Evolutionary conservation across 2,888 invertebrate species (phyloP), one percentile per base, ranked within the genome.

Genomic region (Sialis lutaria): DNA sequence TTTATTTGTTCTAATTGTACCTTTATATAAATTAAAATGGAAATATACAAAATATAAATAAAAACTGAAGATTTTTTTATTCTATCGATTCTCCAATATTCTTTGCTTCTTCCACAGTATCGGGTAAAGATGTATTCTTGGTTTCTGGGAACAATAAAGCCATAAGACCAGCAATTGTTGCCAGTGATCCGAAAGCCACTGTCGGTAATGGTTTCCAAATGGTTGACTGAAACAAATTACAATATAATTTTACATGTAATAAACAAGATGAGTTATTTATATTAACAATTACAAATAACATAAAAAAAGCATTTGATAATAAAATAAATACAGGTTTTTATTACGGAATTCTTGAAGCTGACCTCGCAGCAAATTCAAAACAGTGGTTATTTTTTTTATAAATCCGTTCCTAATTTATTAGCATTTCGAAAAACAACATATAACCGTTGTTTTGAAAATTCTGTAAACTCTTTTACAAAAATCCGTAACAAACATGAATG

Each of bases 141-240:
- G 83, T 84, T 60, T 84, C 84, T 0, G 83, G 83, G 48, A 82
- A 74, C 54, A 75, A 62, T 13, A 81, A 60, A 0, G 79, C 74
- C 48, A 81, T 58, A n/a, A 70, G 50, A 10, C 75, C 77, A 40
- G 79, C 77, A 43, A 74, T 58, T 4, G 75, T 56, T 43, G 77
- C 73, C 70, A 79, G 74, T 2, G 59, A 63, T 1, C 78, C 76
- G 56, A 80, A 82, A 45, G 79, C 67, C 34, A 79, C 66, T 4
- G 79, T 68, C 2, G 82, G 81, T 9, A 44, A 33, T 33, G 64
- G 63, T 45, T 54, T 55, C 66, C 65, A 65, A 42, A 65, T 53
- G 49, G 60, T 58, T 22, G 58, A 58, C 65, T 65, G 47, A 43
- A 53, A 52, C n/a, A 42, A 37, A 34, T 39, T 37, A 39, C 13